Evolutionary conservation across 1,140 invertebrate species (phyloP), one percentile per base, ranked within the genome.

Genomic region (Euura saliciscinereae): DNA sequence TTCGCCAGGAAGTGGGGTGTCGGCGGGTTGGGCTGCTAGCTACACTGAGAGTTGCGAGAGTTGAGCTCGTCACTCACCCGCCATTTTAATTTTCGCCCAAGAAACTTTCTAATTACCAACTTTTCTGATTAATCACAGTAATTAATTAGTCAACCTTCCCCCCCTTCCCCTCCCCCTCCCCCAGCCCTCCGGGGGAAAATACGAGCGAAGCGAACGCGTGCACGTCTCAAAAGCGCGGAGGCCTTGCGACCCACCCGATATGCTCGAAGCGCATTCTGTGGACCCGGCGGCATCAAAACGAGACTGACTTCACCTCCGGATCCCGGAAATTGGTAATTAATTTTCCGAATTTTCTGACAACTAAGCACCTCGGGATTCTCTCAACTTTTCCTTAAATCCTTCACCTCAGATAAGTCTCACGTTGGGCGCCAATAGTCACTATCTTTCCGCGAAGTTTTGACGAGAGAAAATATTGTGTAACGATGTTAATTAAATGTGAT

Each of bases 121-220:
- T 88, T 87, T 88, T 88, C 85, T 89, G 86, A 88, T 89, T 88
- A 88, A 88, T 88, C 87, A 87, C 85, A 86, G 85, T 87, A 88
- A 87, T 88, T 87, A 88, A 88, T 88, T 88, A 87, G 85, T 84
- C 28, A 28, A 28, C 28, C 28, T 28, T 28, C 28, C 28, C 28
- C 28, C 28, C 28, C 28, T 1, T 28, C 28, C 28, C 28, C 28
- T 28, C 28, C 28, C 28, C 28, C 28, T 28, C 28, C 28, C 28
- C 1, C 28, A 80, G 80, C 78, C 77, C 71, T n/a, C 11, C 42
- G 45, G 67, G 46, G 45, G n/a, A 43, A 76, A 51, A 13, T 44
- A 71, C 76, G 77, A 79, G 66, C 44, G 46, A 46, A 59, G 45
- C 11, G 69, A 44, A 10, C 13, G 69, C 68, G 42, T 64, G 28